Evolutionary conservation across 2,113 vertebrate species (phyloP).

Genomic region (Perccottus glenii): DNA sequence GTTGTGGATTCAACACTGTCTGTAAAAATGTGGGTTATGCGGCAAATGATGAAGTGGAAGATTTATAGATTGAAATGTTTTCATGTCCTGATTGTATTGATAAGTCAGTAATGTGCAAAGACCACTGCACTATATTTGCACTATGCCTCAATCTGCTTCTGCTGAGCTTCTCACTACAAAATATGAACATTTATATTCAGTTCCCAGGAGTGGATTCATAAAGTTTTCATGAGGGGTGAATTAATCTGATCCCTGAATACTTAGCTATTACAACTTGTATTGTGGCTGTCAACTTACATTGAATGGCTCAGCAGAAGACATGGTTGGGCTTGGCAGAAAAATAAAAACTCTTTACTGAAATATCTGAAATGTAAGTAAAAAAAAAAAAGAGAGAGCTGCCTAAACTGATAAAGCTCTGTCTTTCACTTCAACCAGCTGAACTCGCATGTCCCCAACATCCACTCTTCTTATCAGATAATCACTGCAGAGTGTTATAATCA

Average conservation of each 20-base stretch:
- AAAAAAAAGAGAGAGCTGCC: neutral
- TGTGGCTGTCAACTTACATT: conserved; percentile 61
- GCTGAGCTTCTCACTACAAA: conserved; percentile 32
- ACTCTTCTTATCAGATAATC: conserved; percentile 63
- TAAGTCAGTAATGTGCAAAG: conserved; percentile 12
- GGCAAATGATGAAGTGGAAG: neutral
- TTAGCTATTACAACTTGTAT: conserved; percentile 59
- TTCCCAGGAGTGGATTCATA: conserved; percentile 60
- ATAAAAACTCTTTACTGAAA: conserved; percentile 21
- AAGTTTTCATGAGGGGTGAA: conserved; percentile 75
- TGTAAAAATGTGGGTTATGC: neutral
- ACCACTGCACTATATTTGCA: conserved; percentile 18
- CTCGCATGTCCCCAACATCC: conserved; percentile 43
- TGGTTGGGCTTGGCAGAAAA: conserved; percentile 23
- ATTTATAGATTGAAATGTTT: conserved; percentile 11
- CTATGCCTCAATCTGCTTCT: conserved; percentile 17
- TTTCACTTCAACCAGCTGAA: conserved; percentile 41
- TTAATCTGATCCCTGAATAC: conserved; percentile 70
- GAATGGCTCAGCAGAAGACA: conserved; percentile 44
- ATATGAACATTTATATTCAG: conserved; percentile 62
- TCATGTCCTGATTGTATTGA: conserved; percentile 13
- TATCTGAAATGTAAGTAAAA: neutral
- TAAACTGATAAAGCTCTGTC: conserved; percentile 41
- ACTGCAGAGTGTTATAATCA: conserved; percentile 63
- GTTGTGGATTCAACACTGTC: too few relatives aligned